These are phyloP conservation scores for Callosobruchus maculatus DNA, from an alignment of 2,888 invertebrate species.

Conservation along the genomic window DNA sequence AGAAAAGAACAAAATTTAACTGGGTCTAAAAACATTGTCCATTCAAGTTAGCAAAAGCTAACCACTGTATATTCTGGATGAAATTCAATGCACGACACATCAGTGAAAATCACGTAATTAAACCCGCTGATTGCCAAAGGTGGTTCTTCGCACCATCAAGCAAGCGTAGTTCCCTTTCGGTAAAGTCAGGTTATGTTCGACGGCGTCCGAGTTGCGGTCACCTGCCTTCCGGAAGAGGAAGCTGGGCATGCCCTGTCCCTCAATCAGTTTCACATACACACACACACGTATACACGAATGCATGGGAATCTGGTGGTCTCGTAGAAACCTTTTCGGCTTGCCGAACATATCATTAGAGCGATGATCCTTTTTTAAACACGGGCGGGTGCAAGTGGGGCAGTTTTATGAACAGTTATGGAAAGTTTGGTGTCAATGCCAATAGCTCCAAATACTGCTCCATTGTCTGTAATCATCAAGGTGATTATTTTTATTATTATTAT, in stretches of 20 bases:
- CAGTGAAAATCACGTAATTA: neutral
- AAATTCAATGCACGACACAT: neutral
- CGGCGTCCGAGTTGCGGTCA: slow-evolving; percentile 33
- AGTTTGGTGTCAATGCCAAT: too few species aligned
- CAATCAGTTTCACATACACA: neutral
- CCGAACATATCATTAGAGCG: neutral
- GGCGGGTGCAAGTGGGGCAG: neutral
- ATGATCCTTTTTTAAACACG: neutral
- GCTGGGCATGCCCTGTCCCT: slow-evolving; percentile 36
- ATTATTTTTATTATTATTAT: too few species aligned
- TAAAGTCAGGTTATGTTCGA: neutral
- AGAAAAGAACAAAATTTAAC: too few species aligned
- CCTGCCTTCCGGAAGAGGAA: slow-evolving; percentile 49
- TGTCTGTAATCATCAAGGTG: too few species aligned
- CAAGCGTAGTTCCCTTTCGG: slow-evolving; percentile 45
- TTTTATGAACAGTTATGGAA: neutral
- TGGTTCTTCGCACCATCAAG: slow-evolving; percentile 46
- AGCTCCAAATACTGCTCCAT: too few species aligned
- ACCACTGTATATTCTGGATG: neutral
- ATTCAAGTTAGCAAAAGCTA: too few species aligned
- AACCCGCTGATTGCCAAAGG: slow-evolving; percentile 20
- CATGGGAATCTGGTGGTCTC: slow-evolving; percentile 39
- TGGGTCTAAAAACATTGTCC: too few species aligned
- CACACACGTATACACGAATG: slow-evolving; percentile 31
- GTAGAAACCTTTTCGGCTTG: neutral